phyloP scores from a whole-genome alignment of 2,797 vertebrate species.

The Eleutherodactylus coqui region DNA sequence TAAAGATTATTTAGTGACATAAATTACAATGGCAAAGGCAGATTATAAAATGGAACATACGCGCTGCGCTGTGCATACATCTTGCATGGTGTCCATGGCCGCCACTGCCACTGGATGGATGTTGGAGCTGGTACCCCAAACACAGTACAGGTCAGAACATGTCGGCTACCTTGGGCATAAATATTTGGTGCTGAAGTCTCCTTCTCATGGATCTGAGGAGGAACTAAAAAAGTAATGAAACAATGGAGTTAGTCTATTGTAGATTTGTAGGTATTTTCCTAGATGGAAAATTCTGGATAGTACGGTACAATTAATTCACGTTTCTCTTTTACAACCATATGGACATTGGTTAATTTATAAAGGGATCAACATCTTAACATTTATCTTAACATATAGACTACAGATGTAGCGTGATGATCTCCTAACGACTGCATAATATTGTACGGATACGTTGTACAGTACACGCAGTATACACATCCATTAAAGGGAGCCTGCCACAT shows the following conservation, averaged over 20 bases:
- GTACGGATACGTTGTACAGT: too few relatives aligned
- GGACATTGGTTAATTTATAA: neutral
- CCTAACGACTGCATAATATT: too few relatives aligned
- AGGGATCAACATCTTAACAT: neutral
- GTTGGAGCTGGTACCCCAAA: constrained; percentile 85
- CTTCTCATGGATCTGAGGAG: constrained; percentile 94
- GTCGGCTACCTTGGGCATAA: constrained; percentile 88
- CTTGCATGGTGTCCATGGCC: constrained; percentile 92
- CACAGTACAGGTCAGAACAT: constrained; percentile 92
- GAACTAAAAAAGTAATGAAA: constrained; percentile 76
- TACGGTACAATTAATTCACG: neutral
- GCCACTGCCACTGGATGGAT: constrained; percentile 91
- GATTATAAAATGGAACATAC: constrained; percentile 77
- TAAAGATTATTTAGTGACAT: neutral
- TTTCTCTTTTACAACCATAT: neutral
- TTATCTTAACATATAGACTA: neutral
- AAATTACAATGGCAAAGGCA: neutral
- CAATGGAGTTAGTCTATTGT: neutral
- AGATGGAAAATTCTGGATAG: neutral
- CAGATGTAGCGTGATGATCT: neutral
- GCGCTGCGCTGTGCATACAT: constrained; percentile 80
- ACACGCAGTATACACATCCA: too few relatives aligned
- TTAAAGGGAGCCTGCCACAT: too few relatives aligned
- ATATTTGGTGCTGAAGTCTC: constrained; percentile 89
- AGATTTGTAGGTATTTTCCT: neutral